Percentiles rank a stretch among this genome's conserved stretches.
phyloP scores from a whole-genome alignment of 1,140 invertebrate genomes.

The Orius laevigatus region DNA sequence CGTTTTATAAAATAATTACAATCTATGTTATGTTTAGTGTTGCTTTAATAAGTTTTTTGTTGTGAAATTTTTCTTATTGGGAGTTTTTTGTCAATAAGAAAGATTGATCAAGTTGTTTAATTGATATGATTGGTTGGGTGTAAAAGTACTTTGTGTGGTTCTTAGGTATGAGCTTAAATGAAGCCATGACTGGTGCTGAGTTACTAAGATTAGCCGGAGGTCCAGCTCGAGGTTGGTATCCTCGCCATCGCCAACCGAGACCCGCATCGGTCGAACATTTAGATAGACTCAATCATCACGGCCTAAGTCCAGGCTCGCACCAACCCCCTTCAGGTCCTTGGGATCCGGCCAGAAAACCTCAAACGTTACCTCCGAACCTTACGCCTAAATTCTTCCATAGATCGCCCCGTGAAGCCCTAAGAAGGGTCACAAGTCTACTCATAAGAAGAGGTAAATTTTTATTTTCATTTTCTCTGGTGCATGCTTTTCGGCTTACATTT shows the following conservation, averaged over 20 bases:
- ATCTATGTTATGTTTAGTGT: neutral
- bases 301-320: slow-evolving; percentile 28
- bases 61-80: neutral
- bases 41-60: neutral
- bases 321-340: slow-evolving; percentile 31
- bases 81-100: neutral
- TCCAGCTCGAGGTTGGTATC: slow-evolving; percentile 69
- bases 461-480: too few species aligned
- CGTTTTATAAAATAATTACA: neutral
- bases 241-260: slow-evolving; percentile 46
- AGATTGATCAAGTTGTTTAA: neutral
- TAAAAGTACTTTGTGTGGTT: neutral
- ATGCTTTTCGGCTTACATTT: too few species aligned
- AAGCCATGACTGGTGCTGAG: slow-evolving; percentile 55
- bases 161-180: slow-evolving; percentile 30
- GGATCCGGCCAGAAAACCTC: slow-evolving; percentile 46
- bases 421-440: slow-evolving; percentile 70
- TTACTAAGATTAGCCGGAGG: slow-evolving; percentile 56
- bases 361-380: slow-evolving; percentile 66
- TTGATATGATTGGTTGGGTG: neutral
- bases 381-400: slow-evolving; percentile 73
- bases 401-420: slow-evolving; percentile 62
- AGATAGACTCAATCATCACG: slow-evolving; percentile 39
- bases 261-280: slow-evolving; percentile 70
- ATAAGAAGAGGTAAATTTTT: slow-evolving; percentile 57